Base-by-base conservation (phyloP, 2,888 invertebrate species). In the Rugalucina vietnamica region DNA sequence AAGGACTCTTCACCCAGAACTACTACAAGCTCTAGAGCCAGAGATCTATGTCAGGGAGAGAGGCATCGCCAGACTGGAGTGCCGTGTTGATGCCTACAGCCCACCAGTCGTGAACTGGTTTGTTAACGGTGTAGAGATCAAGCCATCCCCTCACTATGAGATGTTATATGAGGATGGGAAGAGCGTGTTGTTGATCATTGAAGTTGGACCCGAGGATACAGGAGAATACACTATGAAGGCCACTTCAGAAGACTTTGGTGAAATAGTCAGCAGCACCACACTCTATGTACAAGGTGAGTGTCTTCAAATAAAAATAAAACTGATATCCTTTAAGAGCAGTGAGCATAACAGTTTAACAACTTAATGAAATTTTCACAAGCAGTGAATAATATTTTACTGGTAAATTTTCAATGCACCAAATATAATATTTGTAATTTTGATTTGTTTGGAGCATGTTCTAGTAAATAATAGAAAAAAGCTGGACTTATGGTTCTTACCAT, bases 161-260 rank as follows among this genome's bases (percentile, higher is more conserved):
- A 92, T 94, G 79, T 88, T 89, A 32, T 90, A 89, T 77, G 93
- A 93, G 74, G 93, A 92, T 36, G 92, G 93, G 21, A 93, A 91
- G 86, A 91, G 91, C 70, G 88, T 92, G 4, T 91, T 94, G 69
- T 92, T 94, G 24, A 94, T 94, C 75, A 93, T 93, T 70, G 93
- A 95, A 82, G 93, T 94, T 36, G 91, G 91, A 24, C 98, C 98
- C 32, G 98, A 98, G 95, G 99, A 99, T 95, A 98, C 98, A 1
- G 99, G 99, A 70, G 98, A 98, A 54, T 99, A 99, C 95, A 99
- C 98, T 1, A 98, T 99, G 94, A 97, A 98, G 81, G 98, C 99
- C 54, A 96, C 97, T 72, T 98, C 99, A 93, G 98, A 98, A 93
- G 98, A 98, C 90, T 96, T 98, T 79, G 99, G 99, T 80, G 98